Conservation (phyloP, 2,888 invertebrate genomes). For the Holacanthella duospinosa region DNA sequence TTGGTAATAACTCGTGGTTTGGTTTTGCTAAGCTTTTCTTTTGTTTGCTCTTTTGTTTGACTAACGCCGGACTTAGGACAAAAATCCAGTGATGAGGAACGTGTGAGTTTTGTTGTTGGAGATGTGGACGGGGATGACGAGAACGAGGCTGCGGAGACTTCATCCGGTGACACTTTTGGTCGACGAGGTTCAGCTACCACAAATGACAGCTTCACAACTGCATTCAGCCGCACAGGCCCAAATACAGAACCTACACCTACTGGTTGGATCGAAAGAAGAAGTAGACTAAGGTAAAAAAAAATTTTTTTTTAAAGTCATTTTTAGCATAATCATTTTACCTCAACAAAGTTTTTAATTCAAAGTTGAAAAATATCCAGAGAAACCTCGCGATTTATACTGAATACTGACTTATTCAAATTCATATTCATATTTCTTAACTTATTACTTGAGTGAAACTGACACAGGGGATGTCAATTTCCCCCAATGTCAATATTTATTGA, state of each 20-base stretch:
- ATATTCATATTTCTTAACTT: too few relatives aligned
- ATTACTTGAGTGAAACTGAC: too few relatives aligned
- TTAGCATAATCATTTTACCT: too few relatives aligned
- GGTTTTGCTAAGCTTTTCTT: neutral
- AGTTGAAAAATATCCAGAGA: too few relatives aligned
- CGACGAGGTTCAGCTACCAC: constrained; percentile 18
- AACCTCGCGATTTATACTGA: too few relatives aligned
- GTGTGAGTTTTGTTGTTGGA: constrained; percentile 36
- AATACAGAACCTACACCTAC: constrained; percentile 15
- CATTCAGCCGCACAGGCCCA: constrained; percentile 15
- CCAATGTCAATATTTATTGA: too few relatives aligned
- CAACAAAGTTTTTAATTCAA: too few relatives aligned
- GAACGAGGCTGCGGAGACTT: constrained; percentile 15
- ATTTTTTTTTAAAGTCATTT: neutral
- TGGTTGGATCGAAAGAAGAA: constrained; percentile 26
- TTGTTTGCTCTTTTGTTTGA: neutral
- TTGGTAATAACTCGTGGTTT: too few relatives aligned
- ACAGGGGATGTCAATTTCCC: too few relatives aligned
- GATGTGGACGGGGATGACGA: constrained; percentile 25
- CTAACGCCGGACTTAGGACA: constrained; percentile 5
- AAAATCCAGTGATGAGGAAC: constrained; percentile 23
- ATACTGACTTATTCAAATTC: too few relatives aligned
- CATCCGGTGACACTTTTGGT: constrained; percentile 18
- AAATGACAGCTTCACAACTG: constrained; percentile 18
- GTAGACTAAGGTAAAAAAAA: constrained; percentile 25